A percentile compares a stretch with the other conserved stretches of the same genome.
Evolutionary conservation across 2,888 invertebrate species (phyloP).

Genomic region (Rhodophaea formosa): DNA sequence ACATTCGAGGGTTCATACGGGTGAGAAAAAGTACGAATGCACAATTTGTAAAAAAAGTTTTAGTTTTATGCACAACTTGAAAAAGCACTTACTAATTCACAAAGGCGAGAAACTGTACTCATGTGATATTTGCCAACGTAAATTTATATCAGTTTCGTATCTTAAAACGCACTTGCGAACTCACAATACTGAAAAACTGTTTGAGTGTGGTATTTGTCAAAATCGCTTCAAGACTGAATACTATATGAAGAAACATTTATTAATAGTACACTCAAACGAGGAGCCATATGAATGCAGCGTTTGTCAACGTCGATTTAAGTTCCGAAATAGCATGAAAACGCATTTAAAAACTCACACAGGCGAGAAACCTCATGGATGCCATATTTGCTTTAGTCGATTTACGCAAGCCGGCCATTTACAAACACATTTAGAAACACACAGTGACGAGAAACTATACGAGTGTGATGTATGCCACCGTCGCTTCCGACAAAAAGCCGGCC

Average conservation of each 20-base stretch:
- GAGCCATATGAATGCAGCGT: background rate
- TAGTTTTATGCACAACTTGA: background rate
- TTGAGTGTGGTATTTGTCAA: background rate
- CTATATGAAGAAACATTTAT: background rate
- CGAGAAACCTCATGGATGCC: background rate
- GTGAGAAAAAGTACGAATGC: too few relatives aligned
- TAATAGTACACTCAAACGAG: background rate
- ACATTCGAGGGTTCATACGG: too few relatives aligned
- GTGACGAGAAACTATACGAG: background rate
- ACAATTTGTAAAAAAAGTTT: background rate
- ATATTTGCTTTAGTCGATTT: background rate
- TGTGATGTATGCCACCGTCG: background rate
- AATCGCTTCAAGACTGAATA: background rate
- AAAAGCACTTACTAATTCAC: background rate
- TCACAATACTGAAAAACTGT: background rate
- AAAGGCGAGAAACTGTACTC: background rate
- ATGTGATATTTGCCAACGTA: too few relatives aligned
- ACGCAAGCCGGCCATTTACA: background rate
- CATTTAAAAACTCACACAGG: background rate
- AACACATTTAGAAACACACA: background rate
- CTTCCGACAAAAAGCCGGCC: background rate
- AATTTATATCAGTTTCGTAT: too few relatives aligned
- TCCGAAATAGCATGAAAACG: background rate
- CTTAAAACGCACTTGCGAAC: background rate
- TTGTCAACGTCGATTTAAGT: background rate